These are phyloP conservation scores for Gadus chalcogrammus DNA, from an alignment of 2,113 vertebrate genomes.

Conservation along the genomic window DNA sequence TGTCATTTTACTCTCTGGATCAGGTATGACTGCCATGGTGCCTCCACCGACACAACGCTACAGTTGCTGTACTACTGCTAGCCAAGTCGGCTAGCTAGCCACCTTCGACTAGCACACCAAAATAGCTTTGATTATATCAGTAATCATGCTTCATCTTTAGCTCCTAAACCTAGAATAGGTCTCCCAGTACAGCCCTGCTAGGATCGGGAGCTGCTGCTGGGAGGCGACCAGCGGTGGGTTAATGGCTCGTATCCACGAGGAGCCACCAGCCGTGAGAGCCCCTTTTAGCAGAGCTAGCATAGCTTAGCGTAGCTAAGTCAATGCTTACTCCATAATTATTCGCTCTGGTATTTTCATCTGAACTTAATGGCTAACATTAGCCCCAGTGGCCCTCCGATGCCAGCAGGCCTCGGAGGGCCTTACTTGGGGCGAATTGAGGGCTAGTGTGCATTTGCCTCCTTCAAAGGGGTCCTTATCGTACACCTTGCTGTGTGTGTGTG, in stretches of 20 bases:
- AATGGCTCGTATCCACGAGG: too few species aligned
- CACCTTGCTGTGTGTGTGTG: neutral
- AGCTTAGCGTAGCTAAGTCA: neutral
- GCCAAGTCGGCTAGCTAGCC: neutral
- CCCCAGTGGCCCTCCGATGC: constrained; percentile 4
- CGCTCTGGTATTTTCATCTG: neutral
- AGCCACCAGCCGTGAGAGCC: too few species aligned
- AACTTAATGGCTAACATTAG: constrained; percentile 22
- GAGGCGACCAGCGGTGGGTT: too few species aligned
- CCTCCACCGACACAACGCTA: neutral
- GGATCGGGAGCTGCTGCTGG: too few species aligned
- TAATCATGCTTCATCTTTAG: constrained; percentile 16
- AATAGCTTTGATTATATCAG: neutral
- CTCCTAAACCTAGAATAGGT: constrained; percentile 27
- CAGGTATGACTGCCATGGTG: constrained; percentile 14
- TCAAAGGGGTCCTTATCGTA: too few species aligned
- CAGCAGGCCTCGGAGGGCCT: constrained; percentile 8
- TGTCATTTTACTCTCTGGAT: constrained; percentile 2
- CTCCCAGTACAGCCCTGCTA: too few species aligned
- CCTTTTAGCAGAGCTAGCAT: neutral
- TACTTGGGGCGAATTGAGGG: neutral
- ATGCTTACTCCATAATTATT: neutral
- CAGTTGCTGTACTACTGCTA: neutral
- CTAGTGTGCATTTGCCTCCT: neutral
- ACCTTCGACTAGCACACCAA: neutral